Evolutionary conservation across 2,113 vertebrate species (phyloP).

Genomic region (Parotia lawesii): DNA sequence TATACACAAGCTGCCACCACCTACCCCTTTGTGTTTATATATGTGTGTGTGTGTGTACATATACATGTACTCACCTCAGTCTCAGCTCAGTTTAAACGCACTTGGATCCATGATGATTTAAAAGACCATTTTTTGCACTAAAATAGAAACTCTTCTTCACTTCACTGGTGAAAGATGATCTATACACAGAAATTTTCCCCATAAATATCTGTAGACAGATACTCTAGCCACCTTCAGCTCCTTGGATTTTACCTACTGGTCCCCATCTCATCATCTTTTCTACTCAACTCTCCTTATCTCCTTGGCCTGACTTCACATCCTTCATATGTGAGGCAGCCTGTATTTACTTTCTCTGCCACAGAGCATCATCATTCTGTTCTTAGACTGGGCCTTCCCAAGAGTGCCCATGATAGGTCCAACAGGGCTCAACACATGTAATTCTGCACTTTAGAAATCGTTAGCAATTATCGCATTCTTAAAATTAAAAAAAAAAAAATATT

Average conservation of each 20-base stretch:
- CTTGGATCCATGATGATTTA: background rate
- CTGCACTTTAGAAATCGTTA: background rate
- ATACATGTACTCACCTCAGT: background rate
- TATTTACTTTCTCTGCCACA: background rate
- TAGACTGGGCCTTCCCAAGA: background rate
- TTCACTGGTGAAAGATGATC: background rate
- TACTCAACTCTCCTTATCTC: background rate
- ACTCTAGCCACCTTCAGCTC: background rate
- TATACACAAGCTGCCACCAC: rapidly evolving
- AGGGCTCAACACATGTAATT: background rate
- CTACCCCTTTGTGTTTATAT: background rate
- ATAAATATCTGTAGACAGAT: background rate
- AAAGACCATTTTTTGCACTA: background rate
- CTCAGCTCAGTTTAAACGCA: background rate
- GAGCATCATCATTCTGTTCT: background rate
- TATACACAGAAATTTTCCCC: background rate
- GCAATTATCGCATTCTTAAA: background rate
- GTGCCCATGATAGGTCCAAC: background rate
- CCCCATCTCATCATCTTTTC: background rate
- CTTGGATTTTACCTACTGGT: background rate
- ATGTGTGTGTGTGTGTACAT: rapidly evolving
- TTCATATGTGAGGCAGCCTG: background rate
- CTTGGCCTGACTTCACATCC: background rate
- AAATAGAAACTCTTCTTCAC: background rate
- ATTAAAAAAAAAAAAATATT: background rate